These are phyloP conservation scores for Atractosteus spatula DNA, from an alignment of 2,113 vertebrate genomes.

Conservation along the genomic window DNA sequence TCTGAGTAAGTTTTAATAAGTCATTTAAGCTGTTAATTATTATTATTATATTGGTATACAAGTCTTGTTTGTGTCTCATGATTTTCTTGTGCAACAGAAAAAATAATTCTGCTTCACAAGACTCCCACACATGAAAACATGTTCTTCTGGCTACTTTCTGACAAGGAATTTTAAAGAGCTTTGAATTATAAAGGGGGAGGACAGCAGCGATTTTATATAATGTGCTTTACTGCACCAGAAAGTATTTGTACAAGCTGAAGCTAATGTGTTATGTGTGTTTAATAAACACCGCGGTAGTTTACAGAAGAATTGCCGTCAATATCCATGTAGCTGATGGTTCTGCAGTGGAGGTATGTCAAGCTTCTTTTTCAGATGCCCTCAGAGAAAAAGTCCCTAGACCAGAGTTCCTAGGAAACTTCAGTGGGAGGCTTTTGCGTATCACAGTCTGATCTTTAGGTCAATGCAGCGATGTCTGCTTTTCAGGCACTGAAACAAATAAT, in stretches of 20 bases:
- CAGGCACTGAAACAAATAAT: too few relatives aligned
- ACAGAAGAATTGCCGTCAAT: too few relatives aligned
- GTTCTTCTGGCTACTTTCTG: slow-evolving; percentile 48
- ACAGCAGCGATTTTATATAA: slow-evolving; percentile 51
- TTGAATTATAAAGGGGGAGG: slow-evolving; percentile 30
- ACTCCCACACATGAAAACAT: slow-evolving; percentile 71
- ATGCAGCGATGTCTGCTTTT: too few relatives aligned
- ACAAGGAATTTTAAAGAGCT: slow-evolving; percentile 54
- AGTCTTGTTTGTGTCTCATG: slow-evolving; percentile 23
- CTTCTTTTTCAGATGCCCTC: not conserved
- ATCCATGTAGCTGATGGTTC: too few relatives aligned
- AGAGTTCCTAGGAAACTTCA: slow-evolving; percentile 31
- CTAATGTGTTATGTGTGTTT: too few relatives aligned
- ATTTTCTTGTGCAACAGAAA: slow-evolving; percentile 55
- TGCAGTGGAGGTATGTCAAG: too few relatives aligned
- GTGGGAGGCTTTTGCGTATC: slow-evolving; percentile 43
- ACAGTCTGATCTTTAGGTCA: not conserved
- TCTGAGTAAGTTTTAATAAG: too few relatives aligned
- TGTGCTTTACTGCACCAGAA: slow-evolving; percentile 45
- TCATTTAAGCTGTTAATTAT: too few relatives aligned
- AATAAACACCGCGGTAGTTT: too few relatives aligned
- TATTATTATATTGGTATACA: too few relatives aligned
- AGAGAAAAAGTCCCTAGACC: not conserved
- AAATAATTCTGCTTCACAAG: slow-evolving; percentile 67
- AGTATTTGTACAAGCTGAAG: too few relatives aligned